Evolutionary conservation across 2,888 invertebrate genomes (phyloP).

Genomic region (Leucoptera coffeella): DNA sequence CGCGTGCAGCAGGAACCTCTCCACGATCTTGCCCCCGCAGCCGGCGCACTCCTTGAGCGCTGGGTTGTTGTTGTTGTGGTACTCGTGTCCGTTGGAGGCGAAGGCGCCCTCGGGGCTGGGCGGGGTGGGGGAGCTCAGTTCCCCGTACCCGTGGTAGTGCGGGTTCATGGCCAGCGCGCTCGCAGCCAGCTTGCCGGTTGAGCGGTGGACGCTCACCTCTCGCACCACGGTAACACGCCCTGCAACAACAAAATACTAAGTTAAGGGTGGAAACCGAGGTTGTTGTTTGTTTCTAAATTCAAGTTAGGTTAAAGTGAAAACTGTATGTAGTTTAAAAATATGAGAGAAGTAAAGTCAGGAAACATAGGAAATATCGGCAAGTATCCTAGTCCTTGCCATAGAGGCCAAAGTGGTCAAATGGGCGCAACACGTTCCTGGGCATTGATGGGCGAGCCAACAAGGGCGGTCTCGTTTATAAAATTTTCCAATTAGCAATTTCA

Average conservation of each 20-base stretch:
- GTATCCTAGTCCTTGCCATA: too few relatives aligned
- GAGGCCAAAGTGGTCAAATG: slow-evolving; percentile 12
- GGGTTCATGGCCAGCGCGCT: slow-evolving; percentile 85
- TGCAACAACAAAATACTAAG: slow-evolving; percentile 17
- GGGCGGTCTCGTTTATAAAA: slow-evolving; percentile 49
- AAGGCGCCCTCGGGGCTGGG: slow-evolving; percentile 68
- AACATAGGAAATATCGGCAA: too few relatives aligned
- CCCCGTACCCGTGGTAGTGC: slow-evolving; percentile 82
- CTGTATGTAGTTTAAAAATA: too few relatives aligned
- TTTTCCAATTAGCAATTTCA: slow-evolving; percentile 54
- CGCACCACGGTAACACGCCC: slow-evolving; percentile 50
- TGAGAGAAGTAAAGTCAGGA: too few relatives aligned
- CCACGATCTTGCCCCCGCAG: slow-evolving; percentile 87
- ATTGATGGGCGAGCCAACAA: slow-evolving; percentile 5
- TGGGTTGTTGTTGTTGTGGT: slow-evolving; percentile 56
- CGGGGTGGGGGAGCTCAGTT: slow-evolving; percentile 73
- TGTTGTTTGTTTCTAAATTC: too few relatives aligned
- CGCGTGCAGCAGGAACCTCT: slow-evolving; percentile 86
- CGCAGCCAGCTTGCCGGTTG: slow-evolving; percentile 81
- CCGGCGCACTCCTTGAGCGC: slow-evolving; percentile 80
- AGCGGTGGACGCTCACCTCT: slow-evolving; percentile 45
- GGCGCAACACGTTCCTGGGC: slow-evolving; percentile 23
- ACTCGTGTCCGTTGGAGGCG: slow-evolving; percentile 56
- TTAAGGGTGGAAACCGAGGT: too few relatives aligned
- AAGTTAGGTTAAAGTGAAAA: too few relatives aligned